These are phyloP conservation scores for Cotesia vestalis DNA, from an alignment of 1,140 invertebrate species.

Conservation along the genomic window DNA sequence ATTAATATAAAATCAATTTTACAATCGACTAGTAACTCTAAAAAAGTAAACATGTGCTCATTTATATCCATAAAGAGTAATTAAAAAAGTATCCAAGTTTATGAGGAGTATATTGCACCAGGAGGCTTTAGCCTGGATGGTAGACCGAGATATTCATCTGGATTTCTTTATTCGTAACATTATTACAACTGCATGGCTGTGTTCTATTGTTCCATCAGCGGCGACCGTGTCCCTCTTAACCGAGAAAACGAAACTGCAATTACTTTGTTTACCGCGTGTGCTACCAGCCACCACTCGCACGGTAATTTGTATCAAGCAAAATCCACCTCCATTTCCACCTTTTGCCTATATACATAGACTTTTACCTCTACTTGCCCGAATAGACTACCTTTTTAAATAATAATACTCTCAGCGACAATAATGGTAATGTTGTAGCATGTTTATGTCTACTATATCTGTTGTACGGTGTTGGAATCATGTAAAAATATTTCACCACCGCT, in stretches of 20 bases:
- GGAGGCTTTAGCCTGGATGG: constrained; percentile 13
- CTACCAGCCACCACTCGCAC: constrained; percentile 40
- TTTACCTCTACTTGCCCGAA: no score
- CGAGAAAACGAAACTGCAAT: constrained; percentile 47
- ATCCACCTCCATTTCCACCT: constrained; percentile 30
- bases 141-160: constrained; percentile 34
- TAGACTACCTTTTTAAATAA: no score
- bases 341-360: neutral
- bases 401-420: no score
- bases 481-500: constrained; percentile 5
- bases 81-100: neutral
- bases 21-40: no score
- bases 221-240: constrained; percentile 46
- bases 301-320: constrained; percentile 40
- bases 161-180: constrained; percentile 37
- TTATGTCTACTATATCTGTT: neutral
- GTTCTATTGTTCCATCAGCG: constrained; percentile 40
- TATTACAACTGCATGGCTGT: constrained; percentile 30
- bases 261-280: constrained; percentile 45
- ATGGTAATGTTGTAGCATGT: no score
- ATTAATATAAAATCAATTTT: neutral
- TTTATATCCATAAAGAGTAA: neutral
- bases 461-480: constrained; percentile 6
- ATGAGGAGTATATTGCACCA: constrained; percentile 28
- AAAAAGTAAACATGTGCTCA: no score